These are phyloP conservation scores for Eonycteris spelaea DNA, from an alignment of 2,113 vertebrate species.

Conservation along the genomic window DNA sequence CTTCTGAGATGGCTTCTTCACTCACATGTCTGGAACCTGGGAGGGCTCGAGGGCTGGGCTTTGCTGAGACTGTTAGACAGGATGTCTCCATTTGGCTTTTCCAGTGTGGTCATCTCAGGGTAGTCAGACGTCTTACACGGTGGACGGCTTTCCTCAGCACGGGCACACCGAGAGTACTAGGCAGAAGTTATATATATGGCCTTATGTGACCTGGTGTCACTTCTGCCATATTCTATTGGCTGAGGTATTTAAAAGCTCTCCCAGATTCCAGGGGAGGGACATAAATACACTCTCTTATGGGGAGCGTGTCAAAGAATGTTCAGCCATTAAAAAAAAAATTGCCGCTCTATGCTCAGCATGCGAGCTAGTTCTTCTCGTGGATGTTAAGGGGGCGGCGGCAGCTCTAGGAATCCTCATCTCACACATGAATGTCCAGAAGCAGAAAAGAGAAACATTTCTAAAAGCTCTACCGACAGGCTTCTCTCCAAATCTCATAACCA, in stretches of 20 bases:
- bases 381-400: neutral
- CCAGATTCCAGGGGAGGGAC: neutral
- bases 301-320: neutral
- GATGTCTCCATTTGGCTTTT: neutral
- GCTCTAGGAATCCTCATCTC: neutral
- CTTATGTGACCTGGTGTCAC: neutral
- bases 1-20: neutral
- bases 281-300: neutral
- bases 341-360: neutral
- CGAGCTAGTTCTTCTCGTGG: neutral
- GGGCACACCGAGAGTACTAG: neutral
- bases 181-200: neutral
- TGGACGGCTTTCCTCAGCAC: neutral
- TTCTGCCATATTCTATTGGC: neutral
- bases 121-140: neutral
- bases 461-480: neutral
- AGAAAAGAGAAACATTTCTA: neutral
- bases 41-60: neutral
- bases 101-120: neutral
- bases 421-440: neutral
- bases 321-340: neutral
- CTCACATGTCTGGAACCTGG: neutral
- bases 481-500: neutral
- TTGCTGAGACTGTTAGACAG: neutral
- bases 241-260: neutral